Evolutionary conservation across 2,797 vertebrate genomes (phyloP), one percentile per base, ranked within the genome.

Genomic region (Arctocebus calabarensis): DNA sequence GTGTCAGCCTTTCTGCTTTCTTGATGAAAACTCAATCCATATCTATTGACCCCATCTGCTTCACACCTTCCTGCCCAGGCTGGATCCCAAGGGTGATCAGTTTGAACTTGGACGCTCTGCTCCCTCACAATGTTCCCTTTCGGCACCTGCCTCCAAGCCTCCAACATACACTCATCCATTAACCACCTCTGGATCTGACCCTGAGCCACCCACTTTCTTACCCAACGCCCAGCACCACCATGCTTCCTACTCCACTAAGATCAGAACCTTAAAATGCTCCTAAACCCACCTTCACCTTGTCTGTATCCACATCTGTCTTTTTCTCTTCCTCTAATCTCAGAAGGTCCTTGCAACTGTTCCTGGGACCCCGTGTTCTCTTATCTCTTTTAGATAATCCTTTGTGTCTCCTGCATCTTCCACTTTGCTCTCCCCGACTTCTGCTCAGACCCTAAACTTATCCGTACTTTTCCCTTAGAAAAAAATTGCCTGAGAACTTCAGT

Each of bases 391-490:
- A 11, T 6, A 32, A 32, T 19, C 16, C 27, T 86, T 59, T 85
- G 48, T 48, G 90, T 43, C 62, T 84, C 64, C 37, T 66, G 0
- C 23, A 19, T 79, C 73, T 59, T 64, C 37, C 55, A 37, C 11
- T 43, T 59, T 27, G 4, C 64, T 79, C 94, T 37, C 45, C 25
- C 83, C 55, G n/a, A 79, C 64, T 29, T n/a, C 40, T 34, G 45
- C 78, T 37, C 73, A 94, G 40, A 55, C 68, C 79, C 52, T 52
- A 61, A 71, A 57, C 40, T 48, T 32, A 34, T 14, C 66, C 87
- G 71, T 17, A 45, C 70, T 71, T 87, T 68, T 88, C 77, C 85
- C 94, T 92, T 86, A 74, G 81, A 90, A 94, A 88, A 84, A 79
- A 96, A 91, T 37, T 82, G 34, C 86, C 89, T 5, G 2, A 70